These are phyloP conservation scores for Bugula neritina DNA, from an alignment of 2,888 invertebrate genomes.

Conservation along the genomic window DNA sequence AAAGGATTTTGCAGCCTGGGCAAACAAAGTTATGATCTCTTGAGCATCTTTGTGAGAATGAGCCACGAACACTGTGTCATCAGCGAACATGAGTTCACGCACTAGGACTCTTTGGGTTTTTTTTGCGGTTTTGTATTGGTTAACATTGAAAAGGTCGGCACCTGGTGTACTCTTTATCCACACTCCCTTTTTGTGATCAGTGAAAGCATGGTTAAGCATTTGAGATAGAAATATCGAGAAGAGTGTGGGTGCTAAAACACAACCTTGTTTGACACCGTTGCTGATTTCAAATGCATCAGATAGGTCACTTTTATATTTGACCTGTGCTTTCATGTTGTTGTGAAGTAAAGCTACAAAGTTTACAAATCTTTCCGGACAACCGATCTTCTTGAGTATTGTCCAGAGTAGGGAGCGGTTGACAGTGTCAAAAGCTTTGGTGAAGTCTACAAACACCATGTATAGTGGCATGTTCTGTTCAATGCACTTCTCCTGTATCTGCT, in stretches of 20 bases:
- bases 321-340: neutral
- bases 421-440: neutral
- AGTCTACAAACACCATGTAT: slow-evolving; percentile 13
- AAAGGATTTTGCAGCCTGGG: neutral
- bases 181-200: neutral
- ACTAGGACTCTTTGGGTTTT: neutral
- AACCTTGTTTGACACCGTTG: neutral
- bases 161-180: neutral
- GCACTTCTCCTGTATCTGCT: slow-evolving; percentile 5
- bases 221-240: neutral
- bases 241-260: neutral
- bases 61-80: neutral
- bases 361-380: neutral
- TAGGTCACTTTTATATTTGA: neutral
- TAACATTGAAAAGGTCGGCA: neutral
- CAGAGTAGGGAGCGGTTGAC: neutral
- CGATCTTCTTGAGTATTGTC: neutral
- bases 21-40: neutral
- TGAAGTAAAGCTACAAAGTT: neutral
- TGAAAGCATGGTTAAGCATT: neutral
- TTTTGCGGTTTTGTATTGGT: neutral
- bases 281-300: neutral
- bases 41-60: neutral
- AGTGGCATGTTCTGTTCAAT: neutral
- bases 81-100: neutral